Base-by-base conservation (phyloP, 2,113 vertebrate genomes). In the Mugil cephalus region DNA sequence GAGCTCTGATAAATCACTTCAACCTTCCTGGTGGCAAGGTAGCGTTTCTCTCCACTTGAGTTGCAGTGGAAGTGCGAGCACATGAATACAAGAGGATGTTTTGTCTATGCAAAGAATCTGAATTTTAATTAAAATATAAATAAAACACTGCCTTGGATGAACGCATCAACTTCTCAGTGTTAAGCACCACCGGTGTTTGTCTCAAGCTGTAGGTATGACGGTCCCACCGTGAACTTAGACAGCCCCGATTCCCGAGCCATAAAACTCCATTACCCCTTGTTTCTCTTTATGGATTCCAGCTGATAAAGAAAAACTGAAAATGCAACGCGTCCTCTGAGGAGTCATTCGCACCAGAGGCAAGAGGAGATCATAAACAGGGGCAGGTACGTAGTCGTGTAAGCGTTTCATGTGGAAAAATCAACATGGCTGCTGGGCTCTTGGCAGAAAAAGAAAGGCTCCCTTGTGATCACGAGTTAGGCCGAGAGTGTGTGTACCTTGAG, bases 401-500 rank as follows among this genome's bases (percentile, higher is more conserved):
- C 8, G 39, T 40, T 77, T 74, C 19, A 69, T 61, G 56, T 70
- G 71, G 53, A 78, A 78, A 82, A 61, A 69, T 58, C 21, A 61
- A 46, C 10, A 13, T 38, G 24, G 18, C 50, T 56, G 2, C 18
- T 0, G 14, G 38, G 52, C 6, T 36, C 24, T 9, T 74, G 51
- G 35, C 13, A 13, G 34, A 51, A 40, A 34, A 42, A 15, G 38
- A 60, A 54, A 74, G 15, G n/a, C 50, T 50, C 19, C 69, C 6
- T 43, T 69, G 51, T 67, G 67, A 69, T 39, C 2, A 11, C 18
- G 14, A 61, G 18, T 43, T 35, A 39, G 47, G 50, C 11, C 18
- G 5, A 30, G 36, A 30, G 24, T 66, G 42, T 52, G 30, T 24
- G 73, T 93, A 93, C 92, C 90, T 93, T 93, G 35, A 89, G 69